These are phyloP conservation scores for Baryphthengus martii DNA, from an alignment of 2,113 vertebrate genomes.

Conservation along the genomic window DNA sequence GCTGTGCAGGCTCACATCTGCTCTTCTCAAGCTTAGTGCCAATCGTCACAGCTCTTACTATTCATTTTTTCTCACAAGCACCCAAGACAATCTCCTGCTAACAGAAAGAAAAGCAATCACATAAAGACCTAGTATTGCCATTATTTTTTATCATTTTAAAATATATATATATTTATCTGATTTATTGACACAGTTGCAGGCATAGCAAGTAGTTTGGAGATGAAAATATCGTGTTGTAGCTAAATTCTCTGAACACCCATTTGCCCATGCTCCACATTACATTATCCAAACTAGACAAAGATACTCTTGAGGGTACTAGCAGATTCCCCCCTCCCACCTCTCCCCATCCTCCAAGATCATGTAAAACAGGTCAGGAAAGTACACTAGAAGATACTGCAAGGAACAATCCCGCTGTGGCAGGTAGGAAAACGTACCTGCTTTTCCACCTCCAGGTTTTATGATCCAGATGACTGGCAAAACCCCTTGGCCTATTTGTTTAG, in stretches of 20 bases:
- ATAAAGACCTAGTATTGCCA: neutral
- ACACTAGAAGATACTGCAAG: neutral
- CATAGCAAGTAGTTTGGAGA: neutral
- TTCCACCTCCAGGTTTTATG: neutral
- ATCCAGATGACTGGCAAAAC: neutral
- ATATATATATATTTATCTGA: neutral
- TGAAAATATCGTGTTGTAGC: neutral
- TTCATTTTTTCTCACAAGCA: neutral
- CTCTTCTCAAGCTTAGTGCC: conserved; percentile 4
- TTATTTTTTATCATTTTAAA: neutral
- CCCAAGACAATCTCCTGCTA: neutral
- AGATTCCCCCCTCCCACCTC: neutral
- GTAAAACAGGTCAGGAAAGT: neutral
- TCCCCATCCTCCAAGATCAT: neutral
- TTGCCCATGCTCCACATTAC: neutral
- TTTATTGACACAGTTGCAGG: neutral
- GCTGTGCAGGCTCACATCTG: conserved; percentile 45
- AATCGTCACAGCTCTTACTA: neutral
- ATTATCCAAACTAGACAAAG: neutral
- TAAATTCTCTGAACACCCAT: neutral
- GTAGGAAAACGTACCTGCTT: neutral
- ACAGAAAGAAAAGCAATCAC: neutral
- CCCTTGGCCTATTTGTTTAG: neutral
- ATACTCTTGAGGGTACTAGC: neutral
- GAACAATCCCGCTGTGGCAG: neutral